A percentile compares a stretch with the other conserved stretches of the same genome.
phyloP scores from a whole-genome alignment of 1,140 invertebrate species.

The Drosophila albomicans region DNA sequence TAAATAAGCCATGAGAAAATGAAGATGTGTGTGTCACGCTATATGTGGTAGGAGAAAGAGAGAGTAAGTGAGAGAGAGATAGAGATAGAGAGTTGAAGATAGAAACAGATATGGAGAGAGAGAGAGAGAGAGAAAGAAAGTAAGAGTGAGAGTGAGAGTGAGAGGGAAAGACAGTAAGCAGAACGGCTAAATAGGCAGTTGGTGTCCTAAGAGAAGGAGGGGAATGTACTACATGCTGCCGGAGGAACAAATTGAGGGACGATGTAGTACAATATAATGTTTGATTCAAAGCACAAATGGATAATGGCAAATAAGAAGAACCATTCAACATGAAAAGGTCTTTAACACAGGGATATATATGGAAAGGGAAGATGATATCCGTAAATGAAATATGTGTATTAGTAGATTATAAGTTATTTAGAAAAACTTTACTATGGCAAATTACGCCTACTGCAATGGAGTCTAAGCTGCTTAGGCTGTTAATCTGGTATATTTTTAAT shows the following conservation, averaged over 20 bases:
- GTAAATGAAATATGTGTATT: too few species aligned
- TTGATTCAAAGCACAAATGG: neutral
- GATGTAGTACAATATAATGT: neutral
- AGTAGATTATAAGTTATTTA: too few species aligned
- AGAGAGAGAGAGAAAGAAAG: neutral
- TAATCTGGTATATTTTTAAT: too few species aligned
- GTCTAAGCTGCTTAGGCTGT: too few species aligned
- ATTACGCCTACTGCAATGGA: too few species aligned
- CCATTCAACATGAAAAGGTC: too few species aligned
- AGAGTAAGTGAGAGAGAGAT: neutral
- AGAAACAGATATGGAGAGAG: too few species aligned
- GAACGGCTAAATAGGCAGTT: constrained; percentile 18
- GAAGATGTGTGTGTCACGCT: constrained; percentile 46
- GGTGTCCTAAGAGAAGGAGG: neutral
- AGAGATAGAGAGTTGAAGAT: too few species aligned
- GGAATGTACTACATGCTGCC: neutral
- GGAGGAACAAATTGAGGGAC: neutral
- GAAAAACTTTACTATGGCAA: too few species aligned
- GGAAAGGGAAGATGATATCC: too few species aligned
- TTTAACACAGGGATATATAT: too few species aligned
- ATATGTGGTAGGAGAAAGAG: neutral
- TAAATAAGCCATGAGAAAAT: constrained; percentile 79
- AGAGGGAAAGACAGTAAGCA: neutral
- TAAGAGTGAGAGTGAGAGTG: neutral
- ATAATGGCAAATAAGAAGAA: too few species aligned